Evolutionary conservation across 2,888 invertebrate genomes (phyloP), one percentile per base, ranked within the genome.

Genomic region (Belgica antarctica): DNA sequence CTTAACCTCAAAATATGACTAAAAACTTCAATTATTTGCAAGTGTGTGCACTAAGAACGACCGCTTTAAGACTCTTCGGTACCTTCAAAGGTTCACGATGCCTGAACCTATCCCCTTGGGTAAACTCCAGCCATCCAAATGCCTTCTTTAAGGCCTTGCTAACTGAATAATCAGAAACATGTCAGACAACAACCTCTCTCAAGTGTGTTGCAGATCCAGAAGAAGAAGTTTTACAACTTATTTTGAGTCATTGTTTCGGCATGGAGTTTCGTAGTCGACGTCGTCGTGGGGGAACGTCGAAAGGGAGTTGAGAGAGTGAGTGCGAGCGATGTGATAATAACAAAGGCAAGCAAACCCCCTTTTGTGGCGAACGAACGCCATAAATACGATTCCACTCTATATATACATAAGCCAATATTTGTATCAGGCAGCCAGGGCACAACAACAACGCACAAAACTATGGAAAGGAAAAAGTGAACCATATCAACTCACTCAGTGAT

Each of bases 351-450:
- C 2, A n/a, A 41, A 41, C 41, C 63, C 63, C 22, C 46, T 15
- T 47, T 66, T 27, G 27, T 66, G 28, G 41, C 7, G 62, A 34
- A 63, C 22, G 2, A 68, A 47, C 31, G 57, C 57, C 68, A 68
- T 68, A 68, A 68, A 68, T 68, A 27, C 68, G 57, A 41, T 22
- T n/a, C 28, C 25, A 19, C 2, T 61, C 5, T 25, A 61, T 25
- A 25, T 27, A 24, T n/a, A 28, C 28, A 61, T 61, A 63, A 62
- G 63, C 63, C 63, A 63, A 63, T 63, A 36, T 63, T 41, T 63
- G 34, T 41, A 62, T 31, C 80, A 52, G 34, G 74, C 80, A 80
- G 74, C 75, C n/a, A n/a, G n/a, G n/a, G n/a, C n/a, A n/a, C n/a
- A 79, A 74, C 78, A 78, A 71, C 78, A 80, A 72, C 73, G 70